These are phyloP conservation scores for Antheraea yamamai DNA, from an alignment of 2,888 invertebrate species.

Conservation along the genomic window DNA sequence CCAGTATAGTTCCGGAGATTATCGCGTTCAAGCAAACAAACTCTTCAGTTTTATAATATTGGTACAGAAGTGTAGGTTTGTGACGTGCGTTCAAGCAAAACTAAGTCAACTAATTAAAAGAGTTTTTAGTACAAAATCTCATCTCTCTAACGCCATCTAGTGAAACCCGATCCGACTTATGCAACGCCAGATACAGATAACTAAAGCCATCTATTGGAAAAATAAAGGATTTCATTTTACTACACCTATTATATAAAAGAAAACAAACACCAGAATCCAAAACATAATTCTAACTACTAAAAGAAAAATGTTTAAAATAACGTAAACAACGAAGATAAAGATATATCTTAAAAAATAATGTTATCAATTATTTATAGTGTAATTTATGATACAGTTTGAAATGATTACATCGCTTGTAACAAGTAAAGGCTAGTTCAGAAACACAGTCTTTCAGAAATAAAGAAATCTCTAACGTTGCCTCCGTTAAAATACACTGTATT, in stretches of 20 bases:
- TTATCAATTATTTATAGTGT: background rate
- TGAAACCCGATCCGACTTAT: too few species aligned
- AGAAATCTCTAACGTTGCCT: background rate
- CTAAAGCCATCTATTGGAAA: too few species aligned
- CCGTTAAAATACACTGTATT: background rate
- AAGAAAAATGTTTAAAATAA: background rate
- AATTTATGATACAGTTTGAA: conserved; percentile 3
- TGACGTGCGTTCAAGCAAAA: too few species aligned
- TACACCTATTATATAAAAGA: background rate
- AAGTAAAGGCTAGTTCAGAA: background rate
- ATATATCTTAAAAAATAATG: background rate
- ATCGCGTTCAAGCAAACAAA: too few species aligned
- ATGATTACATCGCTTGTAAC: background rate
- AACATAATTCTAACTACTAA: background rate
- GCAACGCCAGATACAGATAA: too few species aligned
- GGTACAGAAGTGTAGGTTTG: too few species aligned
- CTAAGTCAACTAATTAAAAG: too few species aligned
- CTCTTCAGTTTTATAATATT: too few species aligned
- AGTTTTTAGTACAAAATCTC: too few species aligned
- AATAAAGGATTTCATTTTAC: too few species aligned
- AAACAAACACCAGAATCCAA: background rate
- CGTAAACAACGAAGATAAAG: background rate
- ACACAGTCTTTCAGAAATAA: background rate
- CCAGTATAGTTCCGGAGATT: too few species aligned
- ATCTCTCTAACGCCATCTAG: too few species aligned